A percentile compares a stretch with the other conserved stretches of the same genome.
phyloP scores from a whole-genome alignment of 2,797 vertebrate species.

The Amphiprion clarkii region DNA sequence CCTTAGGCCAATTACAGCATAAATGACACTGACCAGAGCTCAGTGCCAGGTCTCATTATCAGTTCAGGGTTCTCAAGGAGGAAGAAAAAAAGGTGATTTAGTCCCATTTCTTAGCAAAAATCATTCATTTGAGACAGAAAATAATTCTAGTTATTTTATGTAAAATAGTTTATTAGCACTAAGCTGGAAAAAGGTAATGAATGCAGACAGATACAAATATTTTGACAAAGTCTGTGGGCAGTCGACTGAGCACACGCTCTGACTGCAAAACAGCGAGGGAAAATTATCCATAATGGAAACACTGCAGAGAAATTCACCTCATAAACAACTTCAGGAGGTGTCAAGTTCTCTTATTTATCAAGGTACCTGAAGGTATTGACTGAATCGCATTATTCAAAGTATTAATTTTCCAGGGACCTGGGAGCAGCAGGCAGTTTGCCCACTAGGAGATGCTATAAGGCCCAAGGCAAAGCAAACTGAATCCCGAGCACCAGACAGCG shows the following conservation, averaged over 20 bases:
- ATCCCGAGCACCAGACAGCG: constrained; percentile 14
- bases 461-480: constrained; percentile 58
- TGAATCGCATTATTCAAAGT: constrained; percentile 64
- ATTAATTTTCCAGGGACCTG: constrained; percentile 64
- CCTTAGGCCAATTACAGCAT: constrained; percentile 83
- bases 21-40: constrained; percentile 79
- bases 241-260: constrained; percentile 5
- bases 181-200: constrained; percentile 4
- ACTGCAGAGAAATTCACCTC: constrained; percentile 53
- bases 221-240: constrained; percentile 23
- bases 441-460: constrained; percentile 81
- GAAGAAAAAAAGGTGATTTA: constrained; percentile 53
- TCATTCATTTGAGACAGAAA: constrained; percentile 14
- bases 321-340: constrained; percentile 62
- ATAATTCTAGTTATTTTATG: constrained; percentile 11
- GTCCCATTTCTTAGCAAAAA: constrained; percentile 18
- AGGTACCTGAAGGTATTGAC: constrained; percentile 60
- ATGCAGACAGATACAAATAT: constrained; percentile 22
- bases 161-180: constrained; percentile 42
- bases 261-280: constrained; percentile 46
- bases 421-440: constrained; percentile 60
- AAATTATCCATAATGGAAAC: constrained; percentile 61
- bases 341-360: constrained; percentile 64
- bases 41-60: constrained; percentile 76
- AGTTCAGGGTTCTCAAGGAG: constrained; percentile 60